Percentiles rank a stretch among this genome's conserved stretches.
Conservation (phyloP, 92 coral and sea anemone species). For the Epizoanthus ramosus region DNA sequence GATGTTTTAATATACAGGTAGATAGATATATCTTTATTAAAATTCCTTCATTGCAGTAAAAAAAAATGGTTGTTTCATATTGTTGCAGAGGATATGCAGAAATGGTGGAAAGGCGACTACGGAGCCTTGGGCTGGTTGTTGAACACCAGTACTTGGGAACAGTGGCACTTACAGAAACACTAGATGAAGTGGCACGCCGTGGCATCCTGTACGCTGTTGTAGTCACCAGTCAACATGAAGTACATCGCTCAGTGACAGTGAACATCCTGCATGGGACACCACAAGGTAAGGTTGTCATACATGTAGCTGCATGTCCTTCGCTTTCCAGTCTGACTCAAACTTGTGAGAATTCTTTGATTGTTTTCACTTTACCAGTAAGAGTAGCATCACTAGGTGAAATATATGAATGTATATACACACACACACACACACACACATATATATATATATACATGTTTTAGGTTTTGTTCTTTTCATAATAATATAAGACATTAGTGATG, state of each 20-base stretch:
- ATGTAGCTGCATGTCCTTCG: no score
- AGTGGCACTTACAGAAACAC: constrained; percentile 75
- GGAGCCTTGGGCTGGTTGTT: constrained; percentile 82
- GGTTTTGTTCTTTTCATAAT: no score
- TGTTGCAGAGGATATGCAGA: constrained; percentile 90
- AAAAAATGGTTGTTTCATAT: not conserved
- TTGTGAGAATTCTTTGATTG: not conserved
- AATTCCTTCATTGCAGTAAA: not conserved
- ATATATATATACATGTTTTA: no score
- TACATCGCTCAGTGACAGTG: constrained; percentile 96
- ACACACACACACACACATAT: no score
- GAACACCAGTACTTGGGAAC: constrained; percentile 89
- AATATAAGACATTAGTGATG: no score
- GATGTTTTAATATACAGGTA: no score
- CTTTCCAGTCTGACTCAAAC: no score
- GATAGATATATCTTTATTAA: no score
- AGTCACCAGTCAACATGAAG: constrained; percentile 94
- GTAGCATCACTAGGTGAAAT: no score
- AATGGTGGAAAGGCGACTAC: constrained; percentile 85
- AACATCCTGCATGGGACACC: constrained; percentile 97
- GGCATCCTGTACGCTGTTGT: constrained; percentile 94
- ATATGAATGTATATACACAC: no score
- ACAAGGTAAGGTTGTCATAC: constrained; percentile 79
- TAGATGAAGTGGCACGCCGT: constrained; percentile 89
- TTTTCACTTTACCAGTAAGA: not conserved